Evolutionary conservation across 2,888 invertebrate species (phyloP).

Genomic region (Margaritifera margaritifera): DNA sequence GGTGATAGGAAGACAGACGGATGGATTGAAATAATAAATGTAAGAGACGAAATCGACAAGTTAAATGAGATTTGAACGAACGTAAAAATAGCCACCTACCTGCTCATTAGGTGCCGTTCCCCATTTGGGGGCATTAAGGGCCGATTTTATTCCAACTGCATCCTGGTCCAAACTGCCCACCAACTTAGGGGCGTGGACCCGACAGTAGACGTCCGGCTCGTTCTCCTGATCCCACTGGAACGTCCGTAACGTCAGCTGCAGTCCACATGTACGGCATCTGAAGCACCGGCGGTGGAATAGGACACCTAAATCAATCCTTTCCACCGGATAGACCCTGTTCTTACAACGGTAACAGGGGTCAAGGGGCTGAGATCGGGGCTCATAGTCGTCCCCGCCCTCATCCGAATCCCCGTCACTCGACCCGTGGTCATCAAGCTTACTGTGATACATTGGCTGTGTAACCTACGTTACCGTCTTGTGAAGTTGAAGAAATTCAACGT

Average conservation of each 20-base stretch:
- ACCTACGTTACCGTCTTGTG: no score
- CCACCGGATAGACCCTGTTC: slow-evolving; percentile 96
- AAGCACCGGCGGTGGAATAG: slow-evolving; percentile 98
- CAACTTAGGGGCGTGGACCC: slow-evolving; percentile 62
- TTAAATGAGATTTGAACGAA: neutral
- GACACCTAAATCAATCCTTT: slow-evolving; percentile 84
- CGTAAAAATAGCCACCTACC: slow-evolving; percentile 31
- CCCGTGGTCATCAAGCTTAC: slow-evolving; percentile 29
- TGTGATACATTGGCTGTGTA: slow-evolving; percentile 19
- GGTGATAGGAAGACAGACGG: neutral
- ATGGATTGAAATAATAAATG: neutral
- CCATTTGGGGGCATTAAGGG: slow-evolving; percentile 61
- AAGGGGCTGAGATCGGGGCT: slow-evolving; percentile 43
- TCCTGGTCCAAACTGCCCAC: slow-evolving; percentile 75
- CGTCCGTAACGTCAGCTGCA: slow-evolving; percentile 67
- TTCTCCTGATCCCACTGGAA: slow-evolving; percentile 68
- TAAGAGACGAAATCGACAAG: no score
- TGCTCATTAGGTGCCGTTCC: slow-evolving; percentile 50
- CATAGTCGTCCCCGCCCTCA: slow-evolving; percentile 45
- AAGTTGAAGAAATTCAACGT: no score
- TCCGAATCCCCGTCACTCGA: slow-evolving; percentile 57
- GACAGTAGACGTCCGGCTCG: slow-evolving; percentile 71
- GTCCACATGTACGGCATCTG: slow-evolving; percentile 93
- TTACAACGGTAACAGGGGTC: slow-evolving; percentile 85
- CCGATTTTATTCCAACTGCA: slow-evolving; percentile 76